Percentiles rank a stretch among this genome's conserved stretches.
phyloP scores from a whole-genome alignment of 2,113 vertebrate species.

The Amphilophus citrinellus region DNA sequence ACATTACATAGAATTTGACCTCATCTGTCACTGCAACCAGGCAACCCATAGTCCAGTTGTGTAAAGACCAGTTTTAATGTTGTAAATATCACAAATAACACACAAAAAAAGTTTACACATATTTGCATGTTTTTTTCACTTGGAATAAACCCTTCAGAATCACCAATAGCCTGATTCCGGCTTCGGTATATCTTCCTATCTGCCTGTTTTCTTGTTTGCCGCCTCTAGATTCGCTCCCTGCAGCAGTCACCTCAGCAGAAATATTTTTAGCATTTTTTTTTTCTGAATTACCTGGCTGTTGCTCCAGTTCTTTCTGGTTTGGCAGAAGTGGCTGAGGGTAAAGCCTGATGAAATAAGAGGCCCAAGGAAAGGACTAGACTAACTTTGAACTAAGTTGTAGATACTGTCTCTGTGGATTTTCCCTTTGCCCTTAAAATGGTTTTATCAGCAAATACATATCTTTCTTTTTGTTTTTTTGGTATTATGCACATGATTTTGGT shows the following conservation, averaged over 20 bases:
- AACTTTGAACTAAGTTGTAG: no score
- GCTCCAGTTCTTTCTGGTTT: neutral
- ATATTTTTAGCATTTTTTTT: slow-evolving; percentile 2
- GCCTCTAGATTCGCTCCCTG: neutral
- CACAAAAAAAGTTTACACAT: neutral
- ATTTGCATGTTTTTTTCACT: neutral
- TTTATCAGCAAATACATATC: no score
- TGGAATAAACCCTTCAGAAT: neutral
- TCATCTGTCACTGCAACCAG: neutral
- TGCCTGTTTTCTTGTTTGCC: neutral
- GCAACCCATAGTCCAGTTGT: neutral
- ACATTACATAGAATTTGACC: no score
- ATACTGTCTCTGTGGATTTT: no score
- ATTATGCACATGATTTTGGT: no score
- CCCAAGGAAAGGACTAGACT: neutral
- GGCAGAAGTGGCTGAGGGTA: neutral
- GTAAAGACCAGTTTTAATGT: neutral
- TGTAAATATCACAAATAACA: no score
- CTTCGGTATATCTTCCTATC: neutral
- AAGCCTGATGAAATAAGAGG: neutral
- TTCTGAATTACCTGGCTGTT: neutral
- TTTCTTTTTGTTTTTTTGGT: no score
- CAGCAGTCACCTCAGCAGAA: neutral
- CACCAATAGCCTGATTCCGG: neutral
- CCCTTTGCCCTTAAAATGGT: no score